Evolutionary conservation across 1,140 invertebrate species (phyloP).

Genomic region (Drosophila pandora): DNA sequence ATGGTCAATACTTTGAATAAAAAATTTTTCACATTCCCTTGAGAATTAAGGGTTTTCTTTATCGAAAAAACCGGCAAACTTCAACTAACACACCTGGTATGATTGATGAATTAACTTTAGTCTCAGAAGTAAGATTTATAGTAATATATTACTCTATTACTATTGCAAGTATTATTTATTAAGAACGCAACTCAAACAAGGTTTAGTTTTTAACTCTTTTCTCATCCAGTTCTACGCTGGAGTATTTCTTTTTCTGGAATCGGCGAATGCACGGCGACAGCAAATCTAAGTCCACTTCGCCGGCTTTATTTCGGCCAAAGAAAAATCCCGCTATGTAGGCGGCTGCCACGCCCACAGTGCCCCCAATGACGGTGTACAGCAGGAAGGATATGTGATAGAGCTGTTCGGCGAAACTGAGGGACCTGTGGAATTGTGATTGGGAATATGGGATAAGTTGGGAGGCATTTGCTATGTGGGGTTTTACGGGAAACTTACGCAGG

Average conservation of each 20-base stretch:
- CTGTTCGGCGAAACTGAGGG: constrained; percentile 52
- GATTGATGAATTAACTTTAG: no score
- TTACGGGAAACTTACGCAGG: constrained; percentile 44
- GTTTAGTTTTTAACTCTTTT: constrained; percentile 2
- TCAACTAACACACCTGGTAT: no score
- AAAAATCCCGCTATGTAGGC: constrained; percentile 44
- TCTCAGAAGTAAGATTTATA: neutral
- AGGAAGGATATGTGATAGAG: constrained; percentile 74
- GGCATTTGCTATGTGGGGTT: neutral
- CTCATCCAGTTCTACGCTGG: constrained; percentile 56
- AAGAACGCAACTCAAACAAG: neutral
- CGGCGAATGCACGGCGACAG: constrained; percentile 59
- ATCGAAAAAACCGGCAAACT: no score
- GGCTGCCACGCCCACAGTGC: constrained; percentile 39
- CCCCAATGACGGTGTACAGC: constrained; percentile 52
- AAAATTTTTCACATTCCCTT: no score
- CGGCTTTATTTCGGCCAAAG: constrained; percentile 52
- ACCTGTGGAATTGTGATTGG: constrained; percentile 30
- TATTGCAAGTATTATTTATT: constrained; percentile 19
- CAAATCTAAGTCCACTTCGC: constrained; percentile 55
- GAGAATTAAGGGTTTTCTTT: no score
- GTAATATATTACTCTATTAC: neutral
- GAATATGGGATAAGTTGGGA: neutral
- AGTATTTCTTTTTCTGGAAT: constrained; percentile 39
- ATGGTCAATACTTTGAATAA: no score